Evolutionary conservation across 1,140 invertebrate genomes (phyloP).

Genomic region (Hyles euphorbiae): DNA sequence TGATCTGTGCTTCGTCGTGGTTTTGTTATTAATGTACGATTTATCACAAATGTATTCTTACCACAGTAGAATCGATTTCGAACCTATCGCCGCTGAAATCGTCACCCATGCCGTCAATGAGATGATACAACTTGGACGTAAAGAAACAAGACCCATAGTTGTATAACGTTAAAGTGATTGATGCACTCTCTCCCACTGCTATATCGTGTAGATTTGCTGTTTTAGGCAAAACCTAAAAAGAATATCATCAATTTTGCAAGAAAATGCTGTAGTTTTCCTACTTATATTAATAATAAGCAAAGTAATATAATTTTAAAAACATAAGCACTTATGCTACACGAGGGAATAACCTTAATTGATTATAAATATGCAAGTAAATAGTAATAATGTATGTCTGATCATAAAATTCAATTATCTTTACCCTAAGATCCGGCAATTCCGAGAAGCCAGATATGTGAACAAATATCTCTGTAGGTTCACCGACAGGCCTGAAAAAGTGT

Average conservation of each 20-base stretch:
- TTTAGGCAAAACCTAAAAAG: slow-evolving; percentile 53
- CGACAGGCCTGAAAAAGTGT: slow-evolving; percentile 46
- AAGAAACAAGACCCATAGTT: slow-evolving; percentile 60
- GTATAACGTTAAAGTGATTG: slow-evolving; percentile 44
- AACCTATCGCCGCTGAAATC: slow-evolving; percentile 48
- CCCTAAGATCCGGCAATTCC: slow-evolving; percentile 57
- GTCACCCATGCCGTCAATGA: slow-evolving; percentile 52
- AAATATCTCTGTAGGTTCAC: slow-evolving; percentile 52
- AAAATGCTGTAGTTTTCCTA: not conserved
- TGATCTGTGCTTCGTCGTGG: too few species aligned
- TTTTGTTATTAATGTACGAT: too few species aligned
- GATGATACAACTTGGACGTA: slow-evolving; percentile 53
- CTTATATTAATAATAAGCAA: too few species aligned
- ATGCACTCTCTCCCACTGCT: slow-evolving; percentile 44
- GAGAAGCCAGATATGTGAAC: slow-evolving; percentile 59
- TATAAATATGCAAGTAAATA: too few species aligned
- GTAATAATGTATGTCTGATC: not conserved
- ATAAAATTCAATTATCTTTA: slow-evolving; percentile 12
- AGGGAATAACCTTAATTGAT: too few species aligned
- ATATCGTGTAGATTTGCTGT: slow-evolving; percentile 50
- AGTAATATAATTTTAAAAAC: too few species aligned
- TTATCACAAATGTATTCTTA: slow-evolving; percentile 21
- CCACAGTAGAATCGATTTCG: slow-evolving; percentile 50
- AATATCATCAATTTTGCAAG: not conserved
- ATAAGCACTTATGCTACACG: too few species aligned